Conservation (phyloP, 2,113 vertebrate genomes). For the Smithornis capensis region DNA sequence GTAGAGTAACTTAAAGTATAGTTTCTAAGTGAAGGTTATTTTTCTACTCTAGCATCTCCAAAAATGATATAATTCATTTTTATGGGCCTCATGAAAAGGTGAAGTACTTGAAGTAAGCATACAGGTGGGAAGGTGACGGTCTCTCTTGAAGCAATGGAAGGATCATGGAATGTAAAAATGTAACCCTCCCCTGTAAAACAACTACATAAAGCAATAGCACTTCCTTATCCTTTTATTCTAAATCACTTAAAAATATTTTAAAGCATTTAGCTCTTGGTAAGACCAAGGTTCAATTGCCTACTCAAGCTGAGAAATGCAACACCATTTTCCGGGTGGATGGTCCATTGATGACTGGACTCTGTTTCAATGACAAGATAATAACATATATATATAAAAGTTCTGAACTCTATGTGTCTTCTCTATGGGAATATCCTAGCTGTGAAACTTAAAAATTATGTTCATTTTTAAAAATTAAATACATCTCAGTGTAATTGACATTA, state of each 20-base stretch:
- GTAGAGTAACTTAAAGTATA: neutral
- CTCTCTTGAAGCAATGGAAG: neutral
- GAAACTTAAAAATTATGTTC: neutral
- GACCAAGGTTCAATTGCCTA: neutral
- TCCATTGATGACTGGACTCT: neutral
- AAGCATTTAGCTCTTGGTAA: neutral
- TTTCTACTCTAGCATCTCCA: neutral
- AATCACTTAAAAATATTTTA: neutral
- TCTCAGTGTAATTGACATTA: neutral
- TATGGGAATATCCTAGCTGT: neutral
- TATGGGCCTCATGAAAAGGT: neutral
- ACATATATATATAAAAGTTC: accelerated
- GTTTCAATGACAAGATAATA: neutral
- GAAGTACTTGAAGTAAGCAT: neutral
- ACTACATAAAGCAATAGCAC: neutral
- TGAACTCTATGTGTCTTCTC: neutral
- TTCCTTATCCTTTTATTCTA: neutral
- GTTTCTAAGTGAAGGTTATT: neutral
- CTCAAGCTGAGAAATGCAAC: neutral
- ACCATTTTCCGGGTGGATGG: neutral
- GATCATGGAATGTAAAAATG: neutral
- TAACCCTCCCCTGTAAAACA: neutral
- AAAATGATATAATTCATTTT: neutral
- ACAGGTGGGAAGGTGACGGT: neutral
- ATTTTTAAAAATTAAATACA: neutral